phyloP scores from a whole-genome alignment of 2,797 vertebrate species.

The Notoglanidium macrostoma region DNA sequence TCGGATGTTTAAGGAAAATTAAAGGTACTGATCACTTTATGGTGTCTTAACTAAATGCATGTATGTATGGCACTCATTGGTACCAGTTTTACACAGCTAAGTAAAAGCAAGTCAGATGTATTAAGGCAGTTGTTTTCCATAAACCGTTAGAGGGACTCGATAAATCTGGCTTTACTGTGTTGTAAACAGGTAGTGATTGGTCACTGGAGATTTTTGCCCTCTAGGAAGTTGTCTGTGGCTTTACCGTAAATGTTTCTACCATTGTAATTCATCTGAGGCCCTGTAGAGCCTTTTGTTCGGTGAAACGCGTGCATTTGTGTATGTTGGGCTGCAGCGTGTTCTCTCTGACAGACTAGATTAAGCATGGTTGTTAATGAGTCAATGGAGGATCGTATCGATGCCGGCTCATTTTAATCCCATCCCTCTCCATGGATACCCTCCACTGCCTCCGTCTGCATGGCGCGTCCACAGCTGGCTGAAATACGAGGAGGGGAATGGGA shows the following conservation, averaged over 20 bases:
- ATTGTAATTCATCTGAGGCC: conserved; percentile 39
- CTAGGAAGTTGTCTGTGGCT: conserved; percentile 18
- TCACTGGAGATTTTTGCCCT: conserved; percentile 19
- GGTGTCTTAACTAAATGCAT: background rate
- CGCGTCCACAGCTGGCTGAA: conserved; percentile 38
- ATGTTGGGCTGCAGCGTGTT: conserved; percentile 19
- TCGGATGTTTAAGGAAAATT: background rate
- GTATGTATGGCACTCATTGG: background rate
- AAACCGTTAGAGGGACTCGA: conserved; percentile 2
- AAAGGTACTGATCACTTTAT: background rate
- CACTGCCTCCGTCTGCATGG: conserved; percentile 41
- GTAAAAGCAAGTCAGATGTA: conserved; percentile 6
- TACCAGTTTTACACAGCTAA: background rate
- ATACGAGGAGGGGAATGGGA: conserved; percentile 39
- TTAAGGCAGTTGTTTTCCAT: conserved; percentile 32
- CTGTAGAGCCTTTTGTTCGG: conserved; percentile 39
- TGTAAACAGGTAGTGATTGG: conserved; percentile 29
- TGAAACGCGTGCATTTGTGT: conserved; percentile 32
- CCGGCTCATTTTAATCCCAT: conserved; percentile 51
- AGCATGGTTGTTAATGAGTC: conserved; percentile 51
- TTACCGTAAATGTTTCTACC: conserved; percentile 23
- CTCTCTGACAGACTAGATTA: conserved; percentile 48
- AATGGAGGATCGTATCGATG: conserved; percentile 49
- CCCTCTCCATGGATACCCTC: conserved; percentile 46
- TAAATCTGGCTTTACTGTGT: conserved; percentile 21